Evolutionary conservation across 2,888 invertebrate genomes (phyloP), one percentile per base, ranked within the genome.

Genomic region (Trimorus sp.): DNA sequence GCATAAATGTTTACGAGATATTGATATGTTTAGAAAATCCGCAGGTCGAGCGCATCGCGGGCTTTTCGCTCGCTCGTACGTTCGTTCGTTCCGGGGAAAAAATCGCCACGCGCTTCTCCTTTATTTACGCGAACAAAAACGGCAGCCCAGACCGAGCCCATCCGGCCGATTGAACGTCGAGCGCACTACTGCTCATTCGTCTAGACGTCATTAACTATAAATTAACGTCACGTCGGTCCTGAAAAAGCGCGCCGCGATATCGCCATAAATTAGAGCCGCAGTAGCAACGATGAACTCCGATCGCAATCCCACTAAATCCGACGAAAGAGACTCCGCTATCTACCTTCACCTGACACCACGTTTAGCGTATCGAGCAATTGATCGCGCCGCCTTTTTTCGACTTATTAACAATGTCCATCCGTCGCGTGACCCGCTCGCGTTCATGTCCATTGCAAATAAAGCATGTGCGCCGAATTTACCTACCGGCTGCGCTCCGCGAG

Each of bases 401-500:
- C 53, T 65, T 78, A 71, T 77, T 70, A 73, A 68, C 73, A 62
- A 62, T 56, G 40, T 60, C 40, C 48, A 68, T 68, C 59, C 48
- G 56, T 73, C 49, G 68, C 68, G 68, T 79, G 73, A 59, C 66
- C 36, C 42, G 48, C 0, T 14, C 16, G 11, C 60, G 36, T 73
- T 73, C 73, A 73, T 56, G 58, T 26, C 7, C 56, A 54, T 63
- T n/a, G 63, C 45, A 73, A 62, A 60, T 48, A 11, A 58, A 49
- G 9, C 0, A 58, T 48, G 49, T 68, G 65, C 4, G 6, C 36
- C 54, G 49, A 54, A 79, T 56, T 59, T 36, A 14, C 58, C 58
- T 60, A 49, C 48, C 71, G n/a, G n/a, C 63, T 60, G 54, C 58
- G 91, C 9, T 15, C 48, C 65, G 51, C 45, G 51, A 58, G 45